Percentiles rank a stretch among this genome's conserved stretches.
Conservation (phyloP, 2,888 invertebrate genomes). For the Lasius platythorax region DNA sequence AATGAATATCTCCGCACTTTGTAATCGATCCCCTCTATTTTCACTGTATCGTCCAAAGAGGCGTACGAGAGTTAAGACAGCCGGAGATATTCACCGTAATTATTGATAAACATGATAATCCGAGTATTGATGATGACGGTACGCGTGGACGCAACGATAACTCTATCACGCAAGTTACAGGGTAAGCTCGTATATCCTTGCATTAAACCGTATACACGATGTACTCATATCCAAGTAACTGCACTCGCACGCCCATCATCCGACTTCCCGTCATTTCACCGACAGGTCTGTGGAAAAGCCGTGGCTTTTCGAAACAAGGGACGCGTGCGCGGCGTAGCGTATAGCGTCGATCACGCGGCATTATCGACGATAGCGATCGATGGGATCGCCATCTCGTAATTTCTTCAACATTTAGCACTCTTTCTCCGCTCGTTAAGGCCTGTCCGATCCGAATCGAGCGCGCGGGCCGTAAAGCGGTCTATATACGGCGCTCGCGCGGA, state of each 20-base stretch:
- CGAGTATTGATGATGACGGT: constrained; percentile 32
- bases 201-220: constrained; percentile 52
- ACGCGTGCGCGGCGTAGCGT: constrained; percentile 66
- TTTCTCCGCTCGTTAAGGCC: constrained; percentile 65
- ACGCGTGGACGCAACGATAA: constrained; percentile 41
- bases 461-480: constrained; percentile 69
- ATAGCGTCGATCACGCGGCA: constrained; percentile 68
- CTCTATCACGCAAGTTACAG: constrained; percentile 60
- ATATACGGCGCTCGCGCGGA: constrained; percentile 66
- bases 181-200: constrained; percentile 60
- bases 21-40: constrained; percentile 40
- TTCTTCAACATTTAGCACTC: constrained; percentile 75
- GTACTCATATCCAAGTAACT: constrained; percentile 25
- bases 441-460: constrained; percentile 60
- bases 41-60: constrained; percentile 1
- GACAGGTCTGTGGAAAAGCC: constrained; percentile 15
- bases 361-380: constrained; percentile 72
- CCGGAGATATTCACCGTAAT: constrained; percentile 32
- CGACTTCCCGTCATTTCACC: constrained; percentile 36
- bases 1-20: constrained; percentile 18
- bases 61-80: constrained; percentile 20
- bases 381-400: constrained; percentile 73
- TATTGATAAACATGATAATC: constrained; percentile 49
- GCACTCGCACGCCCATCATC: constrained; percentile 34
- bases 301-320: constrained; percentile 57